Evolutionary conservation across 2,113 vertebrate genomes (phyloP), one percentile per base, ranked within the genome.

Genomic region (Axis porcinus): DNA sequence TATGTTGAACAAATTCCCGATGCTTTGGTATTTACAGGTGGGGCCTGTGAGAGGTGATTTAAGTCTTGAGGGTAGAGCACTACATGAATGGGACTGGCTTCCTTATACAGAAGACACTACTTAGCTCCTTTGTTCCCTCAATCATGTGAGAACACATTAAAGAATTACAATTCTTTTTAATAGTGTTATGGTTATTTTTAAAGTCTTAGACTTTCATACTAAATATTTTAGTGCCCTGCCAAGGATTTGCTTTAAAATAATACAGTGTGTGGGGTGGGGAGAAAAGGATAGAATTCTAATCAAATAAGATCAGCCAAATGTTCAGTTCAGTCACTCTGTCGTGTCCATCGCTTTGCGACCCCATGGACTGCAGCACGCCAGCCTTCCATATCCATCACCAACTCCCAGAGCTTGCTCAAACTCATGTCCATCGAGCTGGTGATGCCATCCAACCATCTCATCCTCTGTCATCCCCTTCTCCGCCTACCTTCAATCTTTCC

Each of bases 181-280:
- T 60, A 43, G 14, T 67, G 13, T 81, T 76, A 67, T 0, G 8
- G 4, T 45, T 90, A 92, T 64, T 92, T 94, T 54, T 64, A 94
- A 82, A 91, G 30, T 81, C 36, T 87, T 9, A 83, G 33, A 86
- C 17, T 86, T 91, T 79, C 58, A 86, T 40, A 60, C 13, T 94
- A n/a, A 95, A 7, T 81, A 92, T 91, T 87, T 82, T 54, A 91
- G 89, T 70, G 36, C 84, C 13, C 81, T 86, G 84, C 9, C 5
- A 97, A 91, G 43, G 17, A 95, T 89, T 45, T 97, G 36, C 60
- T 91, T 62, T 89, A 64, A 86, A 96, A 96, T 85, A 89, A 95
- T 86, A n/a, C 30, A 89, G 47, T 28, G 33, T 3, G 17, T 82
- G 9, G 28, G 36, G 7, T 25, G 33, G 6, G 40, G 36, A 83